Percentiles rank a stretch among this genome's conserved stretches.
These are phyloP conservation scores for Cynoglossus semilaevis DNA, from an alignment of 2,113 vertebrate genomes.

Conservation along the genomic window DNA sequence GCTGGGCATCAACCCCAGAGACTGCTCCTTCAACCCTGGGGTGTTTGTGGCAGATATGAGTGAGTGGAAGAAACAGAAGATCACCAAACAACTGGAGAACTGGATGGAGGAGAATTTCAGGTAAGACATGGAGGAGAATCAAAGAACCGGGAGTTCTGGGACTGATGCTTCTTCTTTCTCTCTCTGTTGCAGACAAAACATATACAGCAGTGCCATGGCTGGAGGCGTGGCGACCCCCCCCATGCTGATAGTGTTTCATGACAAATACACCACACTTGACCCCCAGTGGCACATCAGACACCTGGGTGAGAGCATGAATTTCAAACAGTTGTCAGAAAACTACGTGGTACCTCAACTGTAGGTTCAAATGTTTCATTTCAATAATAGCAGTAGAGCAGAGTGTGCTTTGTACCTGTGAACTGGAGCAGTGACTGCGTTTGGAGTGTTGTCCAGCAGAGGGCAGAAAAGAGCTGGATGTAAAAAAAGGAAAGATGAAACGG, in stretches of 20 bases:
- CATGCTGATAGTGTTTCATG: slow-evolving; percentile 94
- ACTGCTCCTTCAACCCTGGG: slow-evolving; percentile 96
- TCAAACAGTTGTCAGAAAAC: too few species aligned
- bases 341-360: too few species aligned
- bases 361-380: too few species aligned
- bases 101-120: slow-evolving; percentile 93
- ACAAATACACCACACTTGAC: slow-evolving; percentile 84
- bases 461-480: not conserved
- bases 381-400: too few species aligned
- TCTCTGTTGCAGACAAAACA: slow-evolving; percentile 79
- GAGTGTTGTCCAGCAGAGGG: slow-evolving; percentile 1
- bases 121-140: slow-evolving; percentile 54
- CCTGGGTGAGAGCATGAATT: slow-evolving; percentile 82
- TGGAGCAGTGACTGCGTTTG: too few species aligned
- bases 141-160: too few species aligned
- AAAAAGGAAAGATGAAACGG: too few species aligned
- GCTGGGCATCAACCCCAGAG: slow-evolving; percentile 89
- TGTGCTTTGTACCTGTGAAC: too few species aligned
- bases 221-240: slow-evolving; percentile 92
- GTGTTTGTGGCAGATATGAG: slow-evolving; percentile 91
- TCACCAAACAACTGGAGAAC: slow-evolving; percentile 92
- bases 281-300: slow-evolving; percentile 92
- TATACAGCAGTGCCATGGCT: slow-evolving; percentile 92
- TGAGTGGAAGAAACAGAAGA: slow-evolving; percentile 89
- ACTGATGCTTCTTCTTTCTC: not conserved